Conservation (phyloP, 2,888 invertebrate species). For the Drosophila pseudotalamancana region DNA sequence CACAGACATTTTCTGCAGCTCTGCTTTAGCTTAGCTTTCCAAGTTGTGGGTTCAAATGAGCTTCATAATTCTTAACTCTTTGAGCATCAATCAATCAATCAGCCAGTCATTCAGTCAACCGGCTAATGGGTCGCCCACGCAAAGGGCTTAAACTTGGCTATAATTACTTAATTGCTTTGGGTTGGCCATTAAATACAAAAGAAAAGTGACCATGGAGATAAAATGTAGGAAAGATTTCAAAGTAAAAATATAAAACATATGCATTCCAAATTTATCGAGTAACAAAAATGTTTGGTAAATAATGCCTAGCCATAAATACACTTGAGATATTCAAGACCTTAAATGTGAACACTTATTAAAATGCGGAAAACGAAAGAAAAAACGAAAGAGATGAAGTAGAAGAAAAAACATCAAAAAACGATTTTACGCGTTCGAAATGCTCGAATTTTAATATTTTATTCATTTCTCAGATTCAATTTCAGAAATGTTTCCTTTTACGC, state of each 20-base stretch:
- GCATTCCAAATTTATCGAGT: too few species aligned
- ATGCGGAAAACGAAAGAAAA: not conserved
- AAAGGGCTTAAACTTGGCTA: not conserved
- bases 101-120: not conserved
- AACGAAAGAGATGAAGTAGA: not conserved
- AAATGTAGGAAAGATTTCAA: too few species aligned
- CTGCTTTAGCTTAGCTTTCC: not conserved
- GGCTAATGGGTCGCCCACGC: not conserved
- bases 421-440: conserved; percentile 16
- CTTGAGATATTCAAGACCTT: not conserved
- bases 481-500: conserved; percentile 15
- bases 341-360: not conserved
- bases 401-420: conserved; percentile 10
- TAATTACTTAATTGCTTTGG: too few species aligned
- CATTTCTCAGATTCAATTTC: conserved; percentile 31
- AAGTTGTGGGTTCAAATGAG: not conserved
- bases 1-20: not conserved
- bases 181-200: too few species aligned
- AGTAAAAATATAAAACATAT: too few species aligned
- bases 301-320: too few species aligned
- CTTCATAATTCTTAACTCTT: not conserved
- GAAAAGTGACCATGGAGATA: too few species aligned
- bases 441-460: conserved; percentile 20
- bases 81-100: not conserved
- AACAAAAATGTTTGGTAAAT: too few species aligned